phyloP scores from a whole-genome alignment of 2,797 vertebrate genomes.

The Sphaeramia orbicularis region DNA sequence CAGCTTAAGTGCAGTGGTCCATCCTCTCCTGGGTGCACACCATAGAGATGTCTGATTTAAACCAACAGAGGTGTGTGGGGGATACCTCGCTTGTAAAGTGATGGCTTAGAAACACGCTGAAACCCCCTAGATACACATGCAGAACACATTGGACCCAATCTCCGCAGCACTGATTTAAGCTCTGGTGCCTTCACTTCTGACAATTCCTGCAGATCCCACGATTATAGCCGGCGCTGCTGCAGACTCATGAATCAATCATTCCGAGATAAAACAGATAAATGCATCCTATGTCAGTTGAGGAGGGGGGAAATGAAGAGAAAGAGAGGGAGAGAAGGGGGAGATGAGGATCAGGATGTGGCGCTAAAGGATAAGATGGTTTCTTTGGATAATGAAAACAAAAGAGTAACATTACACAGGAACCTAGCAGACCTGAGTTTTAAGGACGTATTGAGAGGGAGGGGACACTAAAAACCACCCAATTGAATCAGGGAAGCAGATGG shows the following conservation, averaged over 20 bases:
- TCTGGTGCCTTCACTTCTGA: constrained; percentile 56
- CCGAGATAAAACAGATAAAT: constrained; percentile 76
- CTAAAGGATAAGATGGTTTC: constrained; percentile 71
- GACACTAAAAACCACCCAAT: constrained; percentile 62
- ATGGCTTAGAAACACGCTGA: constrained; percentile 39
- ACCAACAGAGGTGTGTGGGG: constrained; percentile 18
- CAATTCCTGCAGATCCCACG: constrained; percentile 71
- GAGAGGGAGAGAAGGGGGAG: constrained; percentile 21
- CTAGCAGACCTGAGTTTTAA: constrained; percentile 54
- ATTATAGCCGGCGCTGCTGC: constrained; percentile 63
- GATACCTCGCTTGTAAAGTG: constrained; percentile 32
- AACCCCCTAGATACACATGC: constrained; percentile 64
- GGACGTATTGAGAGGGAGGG: constrained; percentile 34
- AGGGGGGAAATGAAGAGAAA: constrained; percentile 24
- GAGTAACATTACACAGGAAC: constrained; percentile 59
- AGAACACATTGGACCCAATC: constrained; percentile 57
- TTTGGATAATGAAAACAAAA: constrained; percentile 71
- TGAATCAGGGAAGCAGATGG: constrained; percentile 74
- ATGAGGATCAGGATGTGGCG: constrained; percentile 45
- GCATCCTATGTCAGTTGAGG: constrained; percentile 50
- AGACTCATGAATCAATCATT: constrained; percentile 80
- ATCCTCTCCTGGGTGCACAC: constrained; percentile 37
- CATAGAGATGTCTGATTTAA: constrained; percentile 45
- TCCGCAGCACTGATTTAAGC: constrained; percentile 67
- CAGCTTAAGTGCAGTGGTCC: constrained; percentile 21